phyloP scores from a whole-genome alignment of 2,888 invertebrate genomes.

The Hirtodrosophila confusa region DNA sequence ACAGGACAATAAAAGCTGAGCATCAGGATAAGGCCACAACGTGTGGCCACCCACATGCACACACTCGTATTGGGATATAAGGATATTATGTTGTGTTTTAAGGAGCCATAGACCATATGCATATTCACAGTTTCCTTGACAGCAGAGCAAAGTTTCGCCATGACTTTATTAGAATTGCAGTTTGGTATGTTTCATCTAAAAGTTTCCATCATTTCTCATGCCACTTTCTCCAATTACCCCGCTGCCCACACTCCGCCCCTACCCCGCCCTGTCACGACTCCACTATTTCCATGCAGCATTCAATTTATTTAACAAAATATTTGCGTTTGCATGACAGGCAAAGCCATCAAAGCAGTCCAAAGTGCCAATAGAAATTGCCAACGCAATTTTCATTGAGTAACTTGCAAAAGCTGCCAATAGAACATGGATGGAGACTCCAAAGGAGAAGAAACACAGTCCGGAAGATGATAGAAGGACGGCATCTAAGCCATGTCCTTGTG shows the following conservation, averaged over 20 bases:
- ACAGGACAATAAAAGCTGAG: conserved; percentile 33
- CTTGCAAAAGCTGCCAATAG: too few relatives aligned
- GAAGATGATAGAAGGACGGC: background rate
- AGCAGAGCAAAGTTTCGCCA: conserved; percentile 19
- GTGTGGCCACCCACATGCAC: conserved; percentile 3
- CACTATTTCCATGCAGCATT: conserved; percentile 19
- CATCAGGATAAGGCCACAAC: conserved; percentile 24
- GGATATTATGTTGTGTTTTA: background rate
- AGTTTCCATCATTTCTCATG: conserved; percentile 32
- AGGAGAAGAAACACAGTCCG: too few relatives aligned
- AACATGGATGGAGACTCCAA: too few relatives aligned
- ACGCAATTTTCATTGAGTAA: conserved; percentile 2
- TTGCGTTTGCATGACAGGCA: conserved; percentile 12
- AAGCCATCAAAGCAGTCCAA: conserved; percentile 14
- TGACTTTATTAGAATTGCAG: conserved; percentile 53
- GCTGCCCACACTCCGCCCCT: background rate
- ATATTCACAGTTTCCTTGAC: conserved; percentile 18
- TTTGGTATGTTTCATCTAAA: conserved; percentile 53
- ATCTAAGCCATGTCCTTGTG: too few relatives aligned
- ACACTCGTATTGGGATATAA: background rate
- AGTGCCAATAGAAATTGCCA: conserved; percentile 24
- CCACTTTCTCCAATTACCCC: background rate
- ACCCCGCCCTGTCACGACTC: too few relatives aligned
- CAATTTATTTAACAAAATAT: conserved; percentile 55
- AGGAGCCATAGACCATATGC: conserved; percentile 6